Evolutionary conservation across 2,888 invertebrate species (phyloP), one percentile per base, ranked within the genome.

Genomic region (Exephanes ischioxanthus): DNA sequence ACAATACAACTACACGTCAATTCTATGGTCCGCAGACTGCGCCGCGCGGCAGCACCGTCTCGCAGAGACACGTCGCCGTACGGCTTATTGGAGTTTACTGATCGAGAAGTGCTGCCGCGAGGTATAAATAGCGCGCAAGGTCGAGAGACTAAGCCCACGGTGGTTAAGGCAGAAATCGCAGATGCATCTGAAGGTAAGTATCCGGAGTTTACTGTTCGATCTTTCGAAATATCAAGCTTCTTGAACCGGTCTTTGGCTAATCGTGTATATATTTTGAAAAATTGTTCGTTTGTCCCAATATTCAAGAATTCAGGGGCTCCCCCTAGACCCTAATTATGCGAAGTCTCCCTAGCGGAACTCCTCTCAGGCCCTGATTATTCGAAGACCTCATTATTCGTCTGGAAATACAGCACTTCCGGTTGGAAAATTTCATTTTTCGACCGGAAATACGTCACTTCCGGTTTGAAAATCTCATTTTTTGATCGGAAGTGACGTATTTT

Each of bases 21-120:
- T 80, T 80, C 37, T 7, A 19, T 55, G 61, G 22, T 76, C 22
- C 19, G 55, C 55, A 22, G 58, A 11, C 33, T 79, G 37, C 45
- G 45, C 70, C 26, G 9, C 77, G 71, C 66, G 82, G 85, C 85
- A 85, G 79, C 82, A 85, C 82, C 51, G 30, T 79, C 79, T 71
- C 71, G 82, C 80, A 79, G 85, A 85, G 85, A 85, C 85, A 82
- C 85, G 85, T 85, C 82, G 85, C 26, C 55, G 55, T 66, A 16
- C 16, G 53, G 33, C 55, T 37, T 30, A 45, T 51, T 67, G 30
- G 6, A 16, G 63, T 37, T 33, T 7, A 22, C 14, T 14, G 19
- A 16, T 30, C 48, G 48, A 37, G 1, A 26, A 55, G 53, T 67
- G 77, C 77, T 77, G 77, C 53, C 45, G 22, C 19, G 2, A 33